Conservation (phyloP, 2,113 vertebrate genomes). For the Empidonax traillii region DNA sequence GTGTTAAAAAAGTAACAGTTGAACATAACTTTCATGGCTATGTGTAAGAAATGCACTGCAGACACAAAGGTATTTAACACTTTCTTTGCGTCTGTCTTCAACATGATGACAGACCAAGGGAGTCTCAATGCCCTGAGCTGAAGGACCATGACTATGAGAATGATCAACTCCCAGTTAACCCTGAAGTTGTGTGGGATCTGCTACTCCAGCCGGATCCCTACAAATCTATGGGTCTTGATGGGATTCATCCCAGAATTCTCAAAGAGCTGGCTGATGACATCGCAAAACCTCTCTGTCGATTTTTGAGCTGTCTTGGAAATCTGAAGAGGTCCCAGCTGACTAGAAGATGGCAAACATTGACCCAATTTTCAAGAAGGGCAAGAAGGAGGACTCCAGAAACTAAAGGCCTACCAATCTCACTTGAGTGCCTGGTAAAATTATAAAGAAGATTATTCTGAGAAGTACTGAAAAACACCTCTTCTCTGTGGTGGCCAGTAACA, state of each 20-base stretch:
- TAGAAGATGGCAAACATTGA: background rate
- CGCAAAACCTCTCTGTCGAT: background rate
- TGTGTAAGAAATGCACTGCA: background rate
- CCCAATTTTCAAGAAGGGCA: background rate
- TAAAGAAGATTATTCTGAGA: background rate
- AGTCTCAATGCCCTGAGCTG: background rate
- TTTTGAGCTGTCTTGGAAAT: background rate
- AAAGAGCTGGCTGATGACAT: background rate
- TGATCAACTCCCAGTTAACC: background rate
- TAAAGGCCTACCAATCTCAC: background rate
- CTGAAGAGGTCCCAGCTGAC: background rate
- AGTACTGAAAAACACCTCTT: background rate
- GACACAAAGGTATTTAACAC: background rate
- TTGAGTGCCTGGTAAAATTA: background rate
- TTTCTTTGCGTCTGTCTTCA: background rate
- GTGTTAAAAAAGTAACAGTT: background rate
- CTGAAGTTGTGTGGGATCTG: background rate
- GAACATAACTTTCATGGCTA: background rate
- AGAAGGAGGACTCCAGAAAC: background rate
- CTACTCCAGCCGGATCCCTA: background rate
- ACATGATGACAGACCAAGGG: background rate
- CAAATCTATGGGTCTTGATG: background rate
- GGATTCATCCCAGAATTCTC: background rate
- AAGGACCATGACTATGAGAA: background rate
- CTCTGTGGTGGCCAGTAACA: background rate